Base-by-base conservation (phyloP, 2,888 invertebrate genomes). In the Spodoptera exigua region DNA sequence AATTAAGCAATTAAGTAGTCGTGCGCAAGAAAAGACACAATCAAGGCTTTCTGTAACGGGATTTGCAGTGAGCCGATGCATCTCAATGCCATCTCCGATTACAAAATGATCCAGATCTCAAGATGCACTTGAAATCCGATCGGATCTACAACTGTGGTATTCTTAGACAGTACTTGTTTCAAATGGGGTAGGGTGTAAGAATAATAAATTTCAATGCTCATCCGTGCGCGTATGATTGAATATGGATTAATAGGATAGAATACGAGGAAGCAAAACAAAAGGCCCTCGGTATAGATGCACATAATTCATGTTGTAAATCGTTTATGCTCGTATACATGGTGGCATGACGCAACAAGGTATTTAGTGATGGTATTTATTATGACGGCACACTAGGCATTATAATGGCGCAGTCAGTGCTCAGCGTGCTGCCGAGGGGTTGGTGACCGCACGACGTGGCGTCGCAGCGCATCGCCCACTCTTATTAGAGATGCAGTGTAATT, bases 291-390 rank as follows among this genome's bases (percentile, higher is more conserved):
- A 85, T 85, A 71, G 80, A 92, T 92, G 92, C 87, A 89, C 91
- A 92, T 92, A 88, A 93, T 91, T 92, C 89, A 92, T 90, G 82
- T 79, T 69, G 78, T 75, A 64, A 65, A 57, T 68, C 44, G 46
- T 68, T 61, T 52, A 51, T 47, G 41, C 53, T 54, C 35, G 39
- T 34, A 45, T 36, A 59, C 39, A 48, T 45, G 43, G 70, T 74
- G 68, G 65, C 76, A 44, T 69, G 66, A 64, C 37, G 68, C 56
- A 53, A 63, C 37, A 75, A 83, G 49, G 66, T 70, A 60, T 77
- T 77, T 62, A 77, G 66, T 74, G 60, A 71, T 69, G 72, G 70
- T 60, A 70, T 78, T 76, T 76, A 72, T 72, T 70, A 61, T 72
- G 59, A 68, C 58, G 67, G 61, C 70, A 65, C 48, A 67, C 40